phyloP scores from a whole-genome alignment of 2,113 vertebrate genomes.

The Rhinopithecus roxellana region DNA sequence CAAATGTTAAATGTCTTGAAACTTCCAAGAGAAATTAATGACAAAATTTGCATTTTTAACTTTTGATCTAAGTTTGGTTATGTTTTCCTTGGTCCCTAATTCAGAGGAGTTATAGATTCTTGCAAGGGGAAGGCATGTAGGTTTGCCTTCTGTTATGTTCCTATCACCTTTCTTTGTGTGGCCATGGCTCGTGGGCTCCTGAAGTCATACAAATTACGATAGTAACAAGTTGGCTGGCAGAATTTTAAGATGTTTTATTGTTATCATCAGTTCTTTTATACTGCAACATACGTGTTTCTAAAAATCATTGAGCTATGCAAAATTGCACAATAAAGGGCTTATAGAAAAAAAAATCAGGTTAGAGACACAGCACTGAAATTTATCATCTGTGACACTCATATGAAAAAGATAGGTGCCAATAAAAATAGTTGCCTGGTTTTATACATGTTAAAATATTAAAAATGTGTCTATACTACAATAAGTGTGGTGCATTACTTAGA shows the following conservation, averaged over 20 bases:
- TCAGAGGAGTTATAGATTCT: neutral
- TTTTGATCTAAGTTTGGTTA: constrained; percentile 37
- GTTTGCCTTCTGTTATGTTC: neutral
- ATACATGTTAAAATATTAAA: neutral
- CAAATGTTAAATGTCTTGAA: constrained; percentile 47
- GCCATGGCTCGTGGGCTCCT: neutral
- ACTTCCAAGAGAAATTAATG: constrained; percentile 52
- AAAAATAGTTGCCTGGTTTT: neutral
- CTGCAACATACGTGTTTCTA: neutral
- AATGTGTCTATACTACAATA: neutral
- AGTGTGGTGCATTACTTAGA: neutral
- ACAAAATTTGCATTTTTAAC: constrained; percentile 31
- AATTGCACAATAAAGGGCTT: neutral
- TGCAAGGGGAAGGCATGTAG: neutral
- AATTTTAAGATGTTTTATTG: neutral
- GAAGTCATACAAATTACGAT: neutral
- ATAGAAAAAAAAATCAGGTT: neutral
- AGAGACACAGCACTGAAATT: neutral
- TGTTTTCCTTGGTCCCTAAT: constrained; percentile 6
- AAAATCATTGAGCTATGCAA: neutral
- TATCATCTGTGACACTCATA: neutral
- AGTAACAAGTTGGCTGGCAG: neutral
- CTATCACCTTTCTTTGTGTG: neutral
- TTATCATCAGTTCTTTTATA: neutral
- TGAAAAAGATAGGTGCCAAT: neutral